Evolutionary conservation across 2,888 invertebrate genomes (phyloP).

Genomic region (Meteorus cinctellus): DNA sequence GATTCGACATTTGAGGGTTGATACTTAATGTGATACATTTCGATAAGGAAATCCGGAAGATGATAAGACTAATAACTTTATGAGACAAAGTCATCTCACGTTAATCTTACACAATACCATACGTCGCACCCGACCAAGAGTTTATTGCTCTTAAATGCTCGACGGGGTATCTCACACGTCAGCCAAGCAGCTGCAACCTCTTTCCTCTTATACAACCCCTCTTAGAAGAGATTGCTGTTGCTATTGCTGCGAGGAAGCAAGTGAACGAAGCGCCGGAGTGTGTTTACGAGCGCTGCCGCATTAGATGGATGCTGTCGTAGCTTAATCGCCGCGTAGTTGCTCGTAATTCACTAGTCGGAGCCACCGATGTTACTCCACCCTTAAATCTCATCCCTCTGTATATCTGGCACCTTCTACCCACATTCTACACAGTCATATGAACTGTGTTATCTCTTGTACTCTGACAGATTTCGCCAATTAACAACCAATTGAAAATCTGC

Average conservation of each 20-base stretch:
- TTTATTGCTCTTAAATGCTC: conserved; percentile 55
- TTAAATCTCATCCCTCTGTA: conserved; percentile 6
- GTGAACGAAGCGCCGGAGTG: conserved; percentile 51
- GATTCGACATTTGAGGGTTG: no score
- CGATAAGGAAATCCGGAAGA: not conserved
- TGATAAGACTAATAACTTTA: conserved; percentile 46
- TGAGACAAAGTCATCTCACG: conserved; percentile 42
- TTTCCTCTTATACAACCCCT: conserved; percentile 39
- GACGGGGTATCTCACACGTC: conserved; percentile 43
- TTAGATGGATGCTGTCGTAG: conserved; percentile 64
- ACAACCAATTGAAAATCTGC: not conserved
- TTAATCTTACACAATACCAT: conserved; percentile 44
- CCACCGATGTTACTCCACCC: conserved; percentile 35
- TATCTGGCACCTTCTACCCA: not conserved
- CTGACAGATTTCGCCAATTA: conserved; percentile 22
- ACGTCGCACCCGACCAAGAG: conserved; percentile 45
- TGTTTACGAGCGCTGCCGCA: conserved; percentile 64
- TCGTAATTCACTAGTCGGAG: conserved; percentile 58
- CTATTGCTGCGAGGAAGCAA: conserved; percentile 35
- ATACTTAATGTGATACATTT: not conserved
- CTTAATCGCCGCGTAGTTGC: conserved; percentile 61
- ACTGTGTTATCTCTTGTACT: conserved; percentile 13
- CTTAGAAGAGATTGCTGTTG: conserved; percentile 35
- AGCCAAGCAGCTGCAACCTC: conserved; percentile 38
- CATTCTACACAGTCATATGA: not conserved